A percentile compares a stretch with the other conserved stretches of the same genome.
Evolutionary conservation across 2,113 vertebrate species (phyloP).

Genomic region (Nothocercus nigrocapillus): DNA sequence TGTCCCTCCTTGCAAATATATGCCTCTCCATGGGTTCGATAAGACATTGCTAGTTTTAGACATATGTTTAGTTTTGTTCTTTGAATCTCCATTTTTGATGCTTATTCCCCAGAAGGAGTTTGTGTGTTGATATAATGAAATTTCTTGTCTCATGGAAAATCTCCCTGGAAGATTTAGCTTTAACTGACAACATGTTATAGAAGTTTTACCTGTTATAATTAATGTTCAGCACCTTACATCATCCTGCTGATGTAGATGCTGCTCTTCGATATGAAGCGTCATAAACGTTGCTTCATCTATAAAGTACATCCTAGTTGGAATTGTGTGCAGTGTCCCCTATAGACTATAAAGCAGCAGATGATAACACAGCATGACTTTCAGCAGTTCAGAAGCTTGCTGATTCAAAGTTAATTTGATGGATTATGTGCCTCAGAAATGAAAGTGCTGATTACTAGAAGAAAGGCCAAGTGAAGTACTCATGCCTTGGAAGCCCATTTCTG

Average conservation of each 20-base stretch:
- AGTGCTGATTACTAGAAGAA: slow-evolving; percentile 45
- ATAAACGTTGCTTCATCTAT: background rate
- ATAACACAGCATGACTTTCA: slow-evolving; percentile 76
- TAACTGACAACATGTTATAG: background rate
- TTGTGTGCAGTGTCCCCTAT: slow-evolving; percentile 13
- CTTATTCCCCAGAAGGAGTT: background rate
- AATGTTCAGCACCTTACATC: background rate
- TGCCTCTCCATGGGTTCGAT: background rate
- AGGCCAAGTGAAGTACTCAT: slow-evolving; percentile 8
- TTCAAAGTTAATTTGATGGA: slow-evolving; percentile 73
- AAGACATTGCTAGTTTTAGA: background rate
- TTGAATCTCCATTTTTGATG: background rate
- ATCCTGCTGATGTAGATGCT: slow-evolving; percentile 5
- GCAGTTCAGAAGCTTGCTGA: slow-evolving; percentile 68
- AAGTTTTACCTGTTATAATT: background rate
- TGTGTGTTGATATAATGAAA: background rate
- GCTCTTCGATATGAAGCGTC: background rate
- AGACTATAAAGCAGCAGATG: slow-evolving; percentile 67
- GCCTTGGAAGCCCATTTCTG: background rate
- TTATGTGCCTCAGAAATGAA: slow-evolving; percentile 41
- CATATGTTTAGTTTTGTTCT: background rate
- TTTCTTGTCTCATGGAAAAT: background rate
- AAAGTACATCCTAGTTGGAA: background rate
- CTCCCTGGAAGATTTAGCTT: background rate
- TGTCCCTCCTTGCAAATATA: background rate